Evolutionary conservation across 1,140 invertebrate genomes (phyloP).

Genomic region (Hyles euphorbiae): DNA sequence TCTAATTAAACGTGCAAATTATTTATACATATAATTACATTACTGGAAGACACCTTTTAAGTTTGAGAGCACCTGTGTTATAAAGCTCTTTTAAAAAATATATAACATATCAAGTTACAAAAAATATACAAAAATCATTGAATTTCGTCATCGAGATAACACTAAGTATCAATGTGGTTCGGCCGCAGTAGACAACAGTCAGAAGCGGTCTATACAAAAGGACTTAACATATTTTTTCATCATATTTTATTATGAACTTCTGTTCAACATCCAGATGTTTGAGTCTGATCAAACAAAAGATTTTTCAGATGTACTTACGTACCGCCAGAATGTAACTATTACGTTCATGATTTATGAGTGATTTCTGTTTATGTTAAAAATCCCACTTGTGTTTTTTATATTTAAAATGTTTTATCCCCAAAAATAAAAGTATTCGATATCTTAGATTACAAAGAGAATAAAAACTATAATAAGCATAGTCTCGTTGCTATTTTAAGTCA

Average conservation of each 20-base stretch:
- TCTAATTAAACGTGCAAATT: too few species aligned
- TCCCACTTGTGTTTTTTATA: constrained; percentile 49
- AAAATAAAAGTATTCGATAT: background rate
- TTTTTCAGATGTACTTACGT: constrained; percentile 66
- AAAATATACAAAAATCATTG: too few species aligned
- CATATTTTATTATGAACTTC: constrained; percentile 75
- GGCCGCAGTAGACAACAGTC: constrained; percentile 38
- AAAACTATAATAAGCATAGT: too few species aligned
- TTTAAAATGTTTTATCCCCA: constrained; percentile 18
- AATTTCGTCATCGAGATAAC: background rate
- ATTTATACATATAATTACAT: too few species aligned
- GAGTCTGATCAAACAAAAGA: constrained; percentile 73
- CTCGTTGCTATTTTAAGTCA: too few species aligned
- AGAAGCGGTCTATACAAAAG: constrained; percentile 71
- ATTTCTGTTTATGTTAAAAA: constrained; percentile 63
- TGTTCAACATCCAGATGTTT: constrained; percentile 73
- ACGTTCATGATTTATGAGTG: constrained; percentile 63
- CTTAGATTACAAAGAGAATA: too few species aligned
- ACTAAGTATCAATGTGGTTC: constrained; percentile 54
- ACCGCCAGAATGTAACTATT: constrained; percentile 68
- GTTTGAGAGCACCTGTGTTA: too few species aligned
- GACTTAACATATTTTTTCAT: constrained; percentile 74
- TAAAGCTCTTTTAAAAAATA: too few species aligned
- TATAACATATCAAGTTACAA: too few species aligned
- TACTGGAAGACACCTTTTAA: too few species aligned